Percentiles rank a stretch among this genome's conserved stretches.
Conservation (phyloP, 2,797 vertebrate species). For the Kryptopterus vitreolus region DNA sequence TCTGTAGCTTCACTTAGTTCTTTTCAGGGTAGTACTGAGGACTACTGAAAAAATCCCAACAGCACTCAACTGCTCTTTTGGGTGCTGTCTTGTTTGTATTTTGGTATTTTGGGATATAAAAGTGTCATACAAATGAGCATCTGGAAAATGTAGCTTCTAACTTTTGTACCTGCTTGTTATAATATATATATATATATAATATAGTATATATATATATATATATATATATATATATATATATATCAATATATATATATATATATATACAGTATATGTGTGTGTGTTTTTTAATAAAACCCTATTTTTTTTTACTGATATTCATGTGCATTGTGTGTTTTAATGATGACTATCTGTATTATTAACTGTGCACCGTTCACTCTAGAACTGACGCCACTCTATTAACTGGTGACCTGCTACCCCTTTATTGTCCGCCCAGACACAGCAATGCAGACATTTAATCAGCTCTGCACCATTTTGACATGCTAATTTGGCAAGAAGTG, state of each 20-base stretch:
- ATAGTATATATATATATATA: no score
- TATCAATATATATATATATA: no score
- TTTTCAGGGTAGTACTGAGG: background rate
- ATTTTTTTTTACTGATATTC: background rate
- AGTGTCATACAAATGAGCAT: background rate
- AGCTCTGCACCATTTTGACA: conserved; percentile 56
- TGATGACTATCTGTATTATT: background rate
- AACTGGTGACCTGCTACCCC: conserved; percentile 46
- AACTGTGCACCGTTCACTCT: background rate
- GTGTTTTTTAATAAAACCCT: conserved; percentile 5
- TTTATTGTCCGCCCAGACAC: conserved; percentile 42
- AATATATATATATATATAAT: no score
- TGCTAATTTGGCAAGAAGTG: conserved; percentile 56
- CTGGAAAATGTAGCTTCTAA: background rate
- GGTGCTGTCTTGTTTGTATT: background rate
- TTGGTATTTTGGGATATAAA: background rate
- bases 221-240: no score
- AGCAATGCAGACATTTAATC: conserved; percentile 54
- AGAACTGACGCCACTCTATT: conserved; percentile 23
- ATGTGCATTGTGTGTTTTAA: background rate
- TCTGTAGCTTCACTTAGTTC: background rate
- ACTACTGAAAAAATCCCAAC: conserved; percentile 5
- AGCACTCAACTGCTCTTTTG: background rate
- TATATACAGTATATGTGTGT: no score
- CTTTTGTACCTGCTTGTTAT: background rate